Conservation (phyloP, 2,797 vertebrate species). For the Synaphobranchus kaupii region DNA sequence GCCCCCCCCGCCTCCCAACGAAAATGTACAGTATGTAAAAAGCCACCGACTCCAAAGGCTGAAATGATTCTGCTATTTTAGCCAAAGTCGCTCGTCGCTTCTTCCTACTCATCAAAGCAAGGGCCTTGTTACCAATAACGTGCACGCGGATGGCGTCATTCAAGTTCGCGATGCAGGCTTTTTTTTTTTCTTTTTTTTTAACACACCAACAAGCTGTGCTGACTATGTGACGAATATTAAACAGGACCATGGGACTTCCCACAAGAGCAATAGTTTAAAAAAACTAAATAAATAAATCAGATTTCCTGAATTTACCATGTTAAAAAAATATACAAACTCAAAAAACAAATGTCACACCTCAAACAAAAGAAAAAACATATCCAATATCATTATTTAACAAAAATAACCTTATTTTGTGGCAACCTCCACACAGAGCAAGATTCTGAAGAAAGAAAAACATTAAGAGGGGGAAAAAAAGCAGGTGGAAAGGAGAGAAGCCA, state of each 20-base stretch:
- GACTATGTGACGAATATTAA: background rate
- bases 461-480: background rate
- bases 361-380: background rate
- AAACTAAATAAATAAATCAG: background rate
- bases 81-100: background rate
- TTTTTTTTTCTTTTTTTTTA: background rate
- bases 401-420: background rate
- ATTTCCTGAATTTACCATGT: too few species aligned
- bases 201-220: background rate
- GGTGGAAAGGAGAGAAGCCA: background rate
- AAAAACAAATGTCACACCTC: background rate
- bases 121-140: background rate
- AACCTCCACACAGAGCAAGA: background rate
- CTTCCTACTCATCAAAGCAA: background rate
- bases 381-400: background rate
- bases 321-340: background rate
- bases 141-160: background rate
- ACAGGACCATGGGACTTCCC: background rate
- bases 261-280: background rate
- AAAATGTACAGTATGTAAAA: background rate
- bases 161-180: background rate
- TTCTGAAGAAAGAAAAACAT: background rate
- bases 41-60: background rate
- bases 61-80: constrained; percentile 6
- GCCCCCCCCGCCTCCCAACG: background rate